Evolutionary conservation across 2,113 vertebrate genomes (phyloP).

Genomic region (Neolamprologus brichardi): DNA sequence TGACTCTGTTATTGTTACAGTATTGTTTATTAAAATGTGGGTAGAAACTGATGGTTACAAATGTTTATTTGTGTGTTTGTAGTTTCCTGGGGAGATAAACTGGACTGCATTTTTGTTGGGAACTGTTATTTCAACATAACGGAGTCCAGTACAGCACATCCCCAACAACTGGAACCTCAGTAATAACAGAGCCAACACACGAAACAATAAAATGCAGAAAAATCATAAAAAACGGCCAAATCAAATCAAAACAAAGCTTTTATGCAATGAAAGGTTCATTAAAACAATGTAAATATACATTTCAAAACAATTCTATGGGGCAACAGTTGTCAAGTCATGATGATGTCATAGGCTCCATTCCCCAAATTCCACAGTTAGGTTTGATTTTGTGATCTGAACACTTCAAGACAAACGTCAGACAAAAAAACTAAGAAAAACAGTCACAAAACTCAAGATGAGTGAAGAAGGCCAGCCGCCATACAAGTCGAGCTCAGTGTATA

Average conservation of each 20-base stretch:
- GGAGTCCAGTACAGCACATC: accelerated
- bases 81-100: neutral
- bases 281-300: neutral
- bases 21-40: neutral
- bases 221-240: accelerated
- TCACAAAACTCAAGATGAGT: neutral
- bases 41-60: accelerated
- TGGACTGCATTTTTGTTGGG: neutral
- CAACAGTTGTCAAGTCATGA: neutral
- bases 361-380: neutral
- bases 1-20: accelerated
- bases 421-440: neutral
- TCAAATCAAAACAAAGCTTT: neutral
- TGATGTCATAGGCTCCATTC: neutral
- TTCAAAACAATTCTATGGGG: neutral
- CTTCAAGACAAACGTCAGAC: neutral
- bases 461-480: neutral
- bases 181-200: neutral
- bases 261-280: neutral
- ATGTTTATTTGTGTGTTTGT: neutral
- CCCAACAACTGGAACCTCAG: neutral
- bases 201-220: neutral
- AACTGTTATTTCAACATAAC: neutral
- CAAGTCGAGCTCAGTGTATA: neutral
- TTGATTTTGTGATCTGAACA: neutral